These are phyloP conservation scores for Polyodon spathula DNA, from an alignment of 2,113 vertebrate species.

Conservation along the genomic window DNA sequence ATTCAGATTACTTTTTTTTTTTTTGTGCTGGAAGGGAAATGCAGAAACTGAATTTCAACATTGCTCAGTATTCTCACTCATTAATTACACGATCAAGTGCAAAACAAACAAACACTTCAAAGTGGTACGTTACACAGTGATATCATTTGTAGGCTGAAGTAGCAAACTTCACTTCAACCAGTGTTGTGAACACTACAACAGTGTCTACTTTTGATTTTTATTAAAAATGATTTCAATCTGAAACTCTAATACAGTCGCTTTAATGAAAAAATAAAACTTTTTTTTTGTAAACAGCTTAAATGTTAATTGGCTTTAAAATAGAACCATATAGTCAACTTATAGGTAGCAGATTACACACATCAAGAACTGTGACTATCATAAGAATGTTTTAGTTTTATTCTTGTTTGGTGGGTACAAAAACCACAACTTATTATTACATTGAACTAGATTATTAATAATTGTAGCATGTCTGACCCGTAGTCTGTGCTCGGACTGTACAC, in stretches of 20 bases:
- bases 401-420: slow-evolving; percentile 72
- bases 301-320: slow-evolving; percentile 13
- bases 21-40: too few relatives aligned
- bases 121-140: slow-evolving; percentile 60
- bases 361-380: slow-evolving; percentile 53
- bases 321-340: slow-evolving; percentile 11
- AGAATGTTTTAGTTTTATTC: slow-evolving; percentile 65
- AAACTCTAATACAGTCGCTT: slow-evolving; percentile 26
- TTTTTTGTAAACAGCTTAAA: slow-evolving; percentile 16
- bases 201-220: slow-evolving; percentile 22
- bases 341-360: slow-evolving; percentile 20
- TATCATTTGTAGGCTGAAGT: slow-evolving; percentile 34
- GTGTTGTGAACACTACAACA: slow-evolving; percentile 33
- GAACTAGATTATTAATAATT: slow-evolving; percentile 69
- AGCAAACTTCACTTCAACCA: slow-evolving; percentile 23
- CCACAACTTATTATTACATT: slow-evolving; percentile 69
- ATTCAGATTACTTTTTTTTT: too few relatives aligned
- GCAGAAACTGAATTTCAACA: too few relatives aligned
- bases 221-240: slow-evolving; percentile 21
- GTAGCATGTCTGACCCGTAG: slow-evolving; percentile 57
- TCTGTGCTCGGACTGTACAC: slow-evolving; percentile 57
- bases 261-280: slow-evolving; percentile 30
- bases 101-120: slow-evolving; percentile 30
- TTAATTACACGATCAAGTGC: neutral
- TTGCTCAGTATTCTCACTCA: slow-evolving; percentile 28